phyloP scores from a whole-genome alignment of 2,797 vertebrate genomes.

The Cossypha heuglini region DNA sequence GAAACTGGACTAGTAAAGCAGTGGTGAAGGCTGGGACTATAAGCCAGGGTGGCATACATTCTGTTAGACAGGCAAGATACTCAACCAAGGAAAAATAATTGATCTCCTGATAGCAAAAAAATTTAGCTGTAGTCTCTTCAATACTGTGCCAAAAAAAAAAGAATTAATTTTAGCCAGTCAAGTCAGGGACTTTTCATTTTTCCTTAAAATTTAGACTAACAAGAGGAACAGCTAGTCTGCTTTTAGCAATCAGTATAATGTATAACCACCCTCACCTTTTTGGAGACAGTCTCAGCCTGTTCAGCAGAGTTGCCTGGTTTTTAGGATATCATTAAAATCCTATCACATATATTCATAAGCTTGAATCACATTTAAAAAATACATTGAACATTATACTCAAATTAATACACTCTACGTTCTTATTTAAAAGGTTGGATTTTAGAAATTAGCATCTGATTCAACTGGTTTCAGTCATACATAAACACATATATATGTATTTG shows the following conservation, averaged over 20 bases:
- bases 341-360: not conserved
- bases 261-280: not conserved
- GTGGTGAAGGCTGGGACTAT: not conserved
- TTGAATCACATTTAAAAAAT: not conserved
- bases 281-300: not conserved
- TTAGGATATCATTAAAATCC: not conserved
- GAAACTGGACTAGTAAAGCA: not conserved
- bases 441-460: not conserved
- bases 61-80: not conserved
- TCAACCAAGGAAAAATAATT: constrained; percentile 4
- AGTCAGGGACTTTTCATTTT: not conserved
- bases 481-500: not conserved
- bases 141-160: constrained; percentile 36
- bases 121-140: constrained; percentile 23
- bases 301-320: not conserved
- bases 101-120: constrained; percentile 22
- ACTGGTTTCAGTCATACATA: not conserved
- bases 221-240: not conserved
- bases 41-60: not conserved
- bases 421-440: not conserved
- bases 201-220: not conserved
- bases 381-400: not conserved
- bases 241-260: not conserved
- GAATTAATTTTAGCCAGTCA: constrained; percentile 21
- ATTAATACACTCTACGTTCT: not conserved